Evolutionary conservation across 2,113 vertebrate species (phyloP), one percentile per base, ranked within the genome.

Genomic region (Gambusia affinis): DNA sequence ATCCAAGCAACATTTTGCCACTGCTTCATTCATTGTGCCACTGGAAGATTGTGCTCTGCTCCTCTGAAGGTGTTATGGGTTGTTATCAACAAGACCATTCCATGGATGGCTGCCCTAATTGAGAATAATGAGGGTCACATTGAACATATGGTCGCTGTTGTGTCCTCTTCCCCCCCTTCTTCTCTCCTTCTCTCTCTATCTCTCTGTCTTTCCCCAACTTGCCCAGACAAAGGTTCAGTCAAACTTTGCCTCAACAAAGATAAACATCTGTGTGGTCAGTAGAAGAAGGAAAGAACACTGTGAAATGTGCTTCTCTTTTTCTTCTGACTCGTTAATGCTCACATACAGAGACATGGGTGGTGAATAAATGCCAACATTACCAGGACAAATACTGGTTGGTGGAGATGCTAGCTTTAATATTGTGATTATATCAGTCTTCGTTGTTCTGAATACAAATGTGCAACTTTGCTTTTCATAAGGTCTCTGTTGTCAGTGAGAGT

Each of bases 91-190:
- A 87, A 94, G 93, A 94, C 94, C 92, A 93, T 93, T 94, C 93
- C 94, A 95, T 94, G 95, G 95, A 94, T 95, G 95, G 93, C 94
- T 95, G 95, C 94, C 92, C 93, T 95, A 95, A 95, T 95, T 94
- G 94, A 94, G 94, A 95, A 95, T 95, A 95, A 95, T 95, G 94
- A 95, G 95, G 95, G 95, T 95, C 95, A 95, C 95, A 94, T 94
- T 95, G 95, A 95, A 93, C 95, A 95, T 95, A 95, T 95, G 94
- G 94, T 95, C 91, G 88, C 93, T 94, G 95, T 94, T 94, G 92
- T 93, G 93, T 94, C 92, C 94, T 91, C 87, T 92, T 90, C 88
- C 88, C 88, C 92, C 89, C 89, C 88, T 88, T 88, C 87, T 81
- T 82, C 77, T 87, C 79, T 81, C 65, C 78, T 76, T 75, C 76